Percentiles rank a stretch among this genome's conserved stretches.
These are phyloP conservation scores for Eulemur rubriventer DNA, from an alignment of 2,797 vertebrate species.

Conservation along the genomic window DNA sequence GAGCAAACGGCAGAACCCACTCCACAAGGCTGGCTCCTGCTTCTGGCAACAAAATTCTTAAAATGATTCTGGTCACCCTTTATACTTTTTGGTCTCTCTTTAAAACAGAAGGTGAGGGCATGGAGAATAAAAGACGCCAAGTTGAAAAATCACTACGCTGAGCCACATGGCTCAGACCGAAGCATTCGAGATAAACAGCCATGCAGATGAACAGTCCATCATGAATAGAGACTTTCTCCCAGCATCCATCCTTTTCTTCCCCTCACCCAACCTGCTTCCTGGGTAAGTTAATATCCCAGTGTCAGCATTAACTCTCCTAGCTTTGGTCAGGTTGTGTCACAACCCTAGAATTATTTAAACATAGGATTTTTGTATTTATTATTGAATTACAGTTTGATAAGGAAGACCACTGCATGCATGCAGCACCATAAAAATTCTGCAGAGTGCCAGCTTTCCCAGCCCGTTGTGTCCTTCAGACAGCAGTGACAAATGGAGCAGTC, in stretches of 20 bases:
- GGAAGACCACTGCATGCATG: slow-evolving; percentile 7
- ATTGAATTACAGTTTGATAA: slow-evolving; percentile 72
- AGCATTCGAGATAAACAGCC: slow-evolving; percentile 46
- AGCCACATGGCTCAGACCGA: slow-evolving; percentile 22
- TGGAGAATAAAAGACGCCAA: slow-evolving; percentile 23
- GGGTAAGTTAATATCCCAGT: slow-evolving; percentile 24
- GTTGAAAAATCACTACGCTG: slow-evolving; percentile 46
- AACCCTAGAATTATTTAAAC: slow-evolving; percentile 69
- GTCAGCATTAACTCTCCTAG: slow-evolving; percentile 44
- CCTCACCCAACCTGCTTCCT: background rate
- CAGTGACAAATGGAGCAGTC: slow-evolving; percentile 80
- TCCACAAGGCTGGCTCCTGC: background rate
- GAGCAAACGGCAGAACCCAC: background rate
- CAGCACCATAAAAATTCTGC: slow-evolving; percentile 70
- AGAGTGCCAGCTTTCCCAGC: slow-evolving; percentile 60
- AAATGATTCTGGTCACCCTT: slow-evolving; percentile 14
- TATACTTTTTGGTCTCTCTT: slow-evolving; percentile 34
- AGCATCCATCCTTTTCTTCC: background rate
- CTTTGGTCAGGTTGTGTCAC: slow-evolving; percentile 44
- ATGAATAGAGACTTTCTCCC: background rate
- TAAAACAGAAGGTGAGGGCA: slow-evolving; percentile 4
- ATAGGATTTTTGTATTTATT: slow-evolving; percentile 57
- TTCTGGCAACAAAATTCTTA: slow-evolving; percentile 36
- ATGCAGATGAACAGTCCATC: slow-evolving; percentile 4
- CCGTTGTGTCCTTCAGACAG: slow-evolving; percentile 79